A percentile compares a stretch with the other conserved stretches of the same genome.
phyloP scores from a whole-genome alignment of 2,888 invertebrate genomes.

The Volucella zonaria region DNA sequence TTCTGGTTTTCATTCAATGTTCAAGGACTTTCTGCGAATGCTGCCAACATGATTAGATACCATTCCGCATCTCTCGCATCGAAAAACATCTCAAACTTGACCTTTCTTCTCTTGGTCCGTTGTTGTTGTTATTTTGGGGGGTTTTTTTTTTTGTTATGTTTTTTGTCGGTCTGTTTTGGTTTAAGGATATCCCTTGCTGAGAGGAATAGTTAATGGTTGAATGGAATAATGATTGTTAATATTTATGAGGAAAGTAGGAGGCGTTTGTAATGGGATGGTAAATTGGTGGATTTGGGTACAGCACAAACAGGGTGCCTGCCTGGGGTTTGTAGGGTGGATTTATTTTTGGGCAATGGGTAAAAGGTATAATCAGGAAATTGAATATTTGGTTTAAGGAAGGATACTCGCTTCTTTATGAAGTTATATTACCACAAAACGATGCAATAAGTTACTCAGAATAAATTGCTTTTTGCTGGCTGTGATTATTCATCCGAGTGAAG shows the following conservation, averaged over 20 bases:
- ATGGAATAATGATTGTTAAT: conserved; percentile 61
- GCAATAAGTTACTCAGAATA: conserved; percentile 60
- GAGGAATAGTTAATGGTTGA: conserved; percentile 48
- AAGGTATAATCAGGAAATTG: conserved; percentile 67
- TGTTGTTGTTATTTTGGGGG: background rate
- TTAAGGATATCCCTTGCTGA: conserved; percentile 34
- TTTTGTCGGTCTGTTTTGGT: conserved; percentile 18
- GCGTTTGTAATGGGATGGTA: background rate
- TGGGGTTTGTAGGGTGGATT: background rate
- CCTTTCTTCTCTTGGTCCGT: conserved; percentile 24
- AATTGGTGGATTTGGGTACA: too few relatives aligned
- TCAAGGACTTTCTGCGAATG: conserved; percentile 26
- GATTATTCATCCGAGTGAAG: conserved; percentile 43
- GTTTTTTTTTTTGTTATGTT: conserved; percentile 13
- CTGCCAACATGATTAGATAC: background rate
- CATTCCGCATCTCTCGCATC: background rate
- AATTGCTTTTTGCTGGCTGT: conserved; percentile 52
- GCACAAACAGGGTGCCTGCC: too few relatives aligned
- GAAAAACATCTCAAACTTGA: conserved; percentile 31
- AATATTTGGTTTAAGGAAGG: conserved; percentile 60
- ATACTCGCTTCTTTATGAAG: conserved; percentile 34
- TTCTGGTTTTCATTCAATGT: background rate
- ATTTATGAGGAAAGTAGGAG: conserved; percentile 46
- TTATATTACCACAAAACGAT: conserved; percentile 41
- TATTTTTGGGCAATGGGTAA: conserved; percentile 28